These are phyloP conservation scores for Palythoa heliodiscus DNA, from an alignment of 92 coral and sea anemone species.

Conservation along the genomic window DNA sequence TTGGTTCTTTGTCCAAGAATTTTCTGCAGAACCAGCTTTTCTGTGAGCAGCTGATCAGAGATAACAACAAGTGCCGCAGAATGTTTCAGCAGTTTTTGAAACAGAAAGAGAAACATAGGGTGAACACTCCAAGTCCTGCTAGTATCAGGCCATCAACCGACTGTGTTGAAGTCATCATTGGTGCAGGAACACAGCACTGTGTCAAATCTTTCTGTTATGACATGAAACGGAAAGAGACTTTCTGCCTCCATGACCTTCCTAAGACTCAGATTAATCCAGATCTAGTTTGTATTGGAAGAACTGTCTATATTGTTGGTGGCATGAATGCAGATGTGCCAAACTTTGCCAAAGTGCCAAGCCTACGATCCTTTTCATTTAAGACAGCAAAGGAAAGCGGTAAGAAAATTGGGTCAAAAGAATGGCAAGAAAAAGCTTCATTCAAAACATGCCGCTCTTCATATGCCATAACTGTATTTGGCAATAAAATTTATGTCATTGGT, in stretches of 20 bases:
- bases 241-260: conserved; percentile 59
- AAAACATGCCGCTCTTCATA: conserved; percentile 58
- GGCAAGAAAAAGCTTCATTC: conserved; percentile 64
- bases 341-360: conserved; percentile 54
- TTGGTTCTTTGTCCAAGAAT: conserved; percentile 32
- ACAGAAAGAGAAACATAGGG: conserved; percentile 37
- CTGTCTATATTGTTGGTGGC: conserved; percentile 74
- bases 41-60: conserved; percentile 29
- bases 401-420: conserved; percentile 46
- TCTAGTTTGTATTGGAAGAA: conserved; percentile 61
- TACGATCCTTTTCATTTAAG: conserved; percentile 62
- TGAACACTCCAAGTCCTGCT: conserved; percentile 10
- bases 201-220: conserved; percentile 77
- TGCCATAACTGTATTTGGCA: conserved; percentile 59
- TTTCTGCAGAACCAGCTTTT: conserved; percentile 39
- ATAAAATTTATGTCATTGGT: conserved; percentile 74
- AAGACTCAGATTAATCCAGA: conserved; percentile 59
- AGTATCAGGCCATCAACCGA: conserved; percentile 40
- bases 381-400: conserved; percentile 41
- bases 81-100: conserved; percentile 43
- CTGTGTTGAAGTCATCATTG: conserved; percentile 42
- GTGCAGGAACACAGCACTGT: conserved; percentile 58
- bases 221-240: conserved; percentile 61
- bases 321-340: conserved; percentile 57
- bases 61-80: conserved; percentile 34